Conservation (phyloP, 2,888 invertebrate species). For the Cosmia trapezina region DNA sequence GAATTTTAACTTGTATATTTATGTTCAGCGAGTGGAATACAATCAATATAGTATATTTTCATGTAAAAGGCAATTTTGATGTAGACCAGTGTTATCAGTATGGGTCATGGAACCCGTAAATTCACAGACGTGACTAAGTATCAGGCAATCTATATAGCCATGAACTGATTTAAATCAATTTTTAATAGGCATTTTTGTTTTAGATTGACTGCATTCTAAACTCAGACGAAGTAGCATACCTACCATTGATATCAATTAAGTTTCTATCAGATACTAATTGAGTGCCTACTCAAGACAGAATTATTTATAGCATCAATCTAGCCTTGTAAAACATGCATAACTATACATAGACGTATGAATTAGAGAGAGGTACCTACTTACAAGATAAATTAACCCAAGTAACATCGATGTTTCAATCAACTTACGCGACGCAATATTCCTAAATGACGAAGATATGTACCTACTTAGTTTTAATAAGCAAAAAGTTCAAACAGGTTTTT, state of each 20-base stretch:
- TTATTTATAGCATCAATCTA: constrained; percentile 23
- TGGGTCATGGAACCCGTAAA: constrained; percentile 34
- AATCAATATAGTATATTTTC: too few species aligned
- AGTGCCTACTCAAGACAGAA: constrained; percentile 20
- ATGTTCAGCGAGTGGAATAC: too few species aligned
- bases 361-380: neutral
- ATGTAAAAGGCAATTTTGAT: too few species aligned
- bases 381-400: constrained; percentile 19
- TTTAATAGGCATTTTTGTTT: neutral
- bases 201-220: neutral
- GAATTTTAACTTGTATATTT: too few species aligned
- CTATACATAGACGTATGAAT: neutral
- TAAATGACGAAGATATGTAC: constrained; percentile 3
- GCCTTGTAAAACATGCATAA: constrained; percentile 27
- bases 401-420: constrained; percentile 38
- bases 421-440: constrained; percentile 17
- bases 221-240: neutral
- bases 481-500: constrained; percentile 44
- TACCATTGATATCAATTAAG: constrained; percentile 16
- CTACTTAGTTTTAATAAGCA: neutral
- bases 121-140: constrained; percentile 18
- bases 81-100: too few species aligned
- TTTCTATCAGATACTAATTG: constrained; percentile 5
- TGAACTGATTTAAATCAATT: constrained; percentile 28
- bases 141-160: constrained; percentile 4